phyloP scores from a whole-genome alignment of 2,888 invertebrate species.

The Epiblema foenella region DNA sequence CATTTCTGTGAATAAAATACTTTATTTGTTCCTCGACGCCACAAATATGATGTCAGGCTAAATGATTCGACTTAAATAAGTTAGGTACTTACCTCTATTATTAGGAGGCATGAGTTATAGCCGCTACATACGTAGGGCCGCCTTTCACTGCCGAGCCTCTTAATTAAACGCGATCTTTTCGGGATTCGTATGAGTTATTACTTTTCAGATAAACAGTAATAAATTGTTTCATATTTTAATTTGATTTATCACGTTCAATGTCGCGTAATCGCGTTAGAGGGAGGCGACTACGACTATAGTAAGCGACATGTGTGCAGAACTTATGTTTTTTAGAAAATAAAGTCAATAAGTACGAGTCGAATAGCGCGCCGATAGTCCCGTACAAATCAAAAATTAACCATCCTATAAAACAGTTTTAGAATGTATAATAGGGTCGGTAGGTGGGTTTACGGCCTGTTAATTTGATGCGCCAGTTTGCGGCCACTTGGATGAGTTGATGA shows the following conservation, averaged over 20 bases:
- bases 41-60: slow-evolving; percentile 12
- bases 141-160: slow-evolving; percentile 32
- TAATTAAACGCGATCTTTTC: slow-evolving; percentile 34
- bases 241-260: slow-evolving; percentile 26
- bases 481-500: too few relatives aligned
- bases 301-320: too few relatives aligned
- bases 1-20: background rate
- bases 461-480: too few relatives aligned
- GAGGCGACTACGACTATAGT: background rate
- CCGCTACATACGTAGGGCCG: slow-evolving; percentile 1
- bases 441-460: too few relatives aligned
- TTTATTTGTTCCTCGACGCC: background rate
- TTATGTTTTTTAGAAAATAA: too few relatives aligned
- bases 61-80: background rate
- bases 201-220: slow-evolving; percentile 25
- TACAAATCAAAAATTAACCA: too few relatives aligned
- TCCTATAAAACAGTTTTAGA: too few relatives aligned
- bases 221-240: slow-evolving; percentile 22
- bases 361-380: too few relatives aligned
- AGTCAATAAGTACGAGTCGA: too few relatives aligned
- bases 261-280: background rate
- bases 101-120: slow-evolving; percentile 15
- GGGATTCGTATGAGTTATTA: slow-evolving; percentile 27
- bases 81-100: background rate
- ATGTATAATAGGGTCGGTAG: too few relatives aligned